Evolutionary conservation across 2,113 vertebrate species (phyloP), one percentile per base, ranked within the genome.

Genomic region (Pristiophorus japonicus): DNA sequence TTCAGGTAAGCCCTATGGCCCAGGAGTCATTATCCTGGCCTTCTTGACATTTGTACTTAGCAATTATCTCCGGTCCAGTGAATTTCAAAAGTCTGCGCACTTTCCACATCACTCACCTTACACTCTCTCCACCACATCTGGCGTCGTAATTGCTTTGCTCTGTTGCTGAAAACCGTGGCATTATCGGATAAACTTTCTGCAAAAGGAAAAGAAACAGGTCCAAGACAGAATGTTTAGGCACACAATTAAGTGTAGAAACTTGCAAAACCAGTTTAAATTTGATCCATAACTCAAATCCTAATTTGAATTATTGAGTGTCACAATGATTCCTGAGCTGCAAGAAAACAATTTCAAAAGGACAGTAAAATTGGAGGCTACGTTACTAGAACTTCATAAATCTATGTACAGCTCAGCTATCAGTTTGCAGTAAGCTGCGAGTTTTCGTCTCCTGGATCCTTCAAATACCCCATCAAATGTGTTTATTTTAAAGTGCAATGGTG

Each of bases 71-170:
- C 11, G 24, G 4, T 14, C 24, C 63, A 63, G 59, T 63, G 16
- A 63, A 62, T 63, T 94, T 24, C 20, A 94, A 45, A 94, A 10
- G 42, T 11, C 22, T 42, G 20, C 24, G 10, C 42, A 94, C n/a
- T 0, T 24, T 91, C 42, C 18, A 0, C 42, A 51, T 1, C 20
- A 96, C 98, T 97, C 96, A 99, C 99, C 98, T 99, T 99, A 97
- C 97, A 99, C 95, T 99, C 99, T 96, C 98, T 98, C 99, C 99
- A 99, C 99, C 99, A 99, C 99, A 99, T 99, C 96, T 99, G 98
- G 96, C 99, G 97, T 96, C 99, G 98, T 95, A 99, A 98, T 95
- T 99, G 99, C 97, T 99, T 99, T 97, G 99, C 98, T 98, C 99
- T 98, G 97, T 98, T 99, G 97, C 99, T 99, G 97, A 99, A 99